Evolutionary conservation across 2,113 vertebrate species (phyloP).

Genomic region (Actenoides lindsayi): DNA sequence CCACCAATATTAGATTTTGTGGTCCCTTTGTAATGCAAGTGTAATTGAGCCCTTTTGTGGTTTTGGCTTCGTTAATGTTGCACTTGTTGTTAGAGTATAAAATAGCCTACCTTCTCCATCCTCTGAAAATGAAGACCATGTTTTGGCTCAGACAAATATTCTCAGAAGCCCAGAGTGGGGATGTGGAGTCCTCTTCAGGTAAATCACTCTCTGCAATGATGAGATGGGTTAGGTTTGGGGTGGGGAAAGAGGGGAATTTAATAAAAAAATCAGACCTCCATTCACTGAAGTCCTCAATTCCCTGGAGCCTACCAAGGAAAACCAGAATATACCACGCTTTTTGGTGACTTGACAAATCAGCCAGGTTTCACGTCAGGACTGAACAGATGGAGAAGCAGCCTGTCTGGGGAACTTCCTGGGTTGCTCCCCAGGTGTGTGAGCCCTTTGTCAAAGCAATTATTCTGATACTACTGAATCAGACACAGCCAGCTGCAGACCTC

Average conservation of each 20-base stretch:
- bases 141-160: background rate
- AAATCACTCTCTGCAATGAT: background rate
- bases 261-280: background rate
- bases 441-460: background rate
- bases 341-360: background rate
- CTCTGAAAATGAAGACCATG: background rate
- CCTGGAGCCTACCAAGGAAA: background rate
- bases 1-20: background rate
- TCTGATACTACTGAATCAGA: background rate
- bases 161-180: background rate
- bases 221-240: background rate
- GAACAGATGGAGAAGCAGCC: constrained; percentile 17
- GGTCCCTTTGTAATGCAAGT: constrained; percentile 5
- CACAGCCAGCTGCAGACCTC: background rate
- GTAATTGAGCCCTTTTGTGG: background rate
- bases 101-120: background rate
- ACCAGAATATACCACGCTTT: background rate
- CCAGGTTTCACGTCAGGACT: background rate
- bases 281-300: background rate
- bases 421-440: background rate
- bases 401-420: background rate
- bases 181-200: background rate
- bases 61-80: background rate
- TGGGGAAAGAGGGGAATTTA: no score
- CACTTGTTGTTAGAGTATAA: background rate